These are phyloP conservation scores for Batillaria attramentaria DNA, from an alignment of 1,140 invertebrate species.

Conservation along the genomic window DNA sequence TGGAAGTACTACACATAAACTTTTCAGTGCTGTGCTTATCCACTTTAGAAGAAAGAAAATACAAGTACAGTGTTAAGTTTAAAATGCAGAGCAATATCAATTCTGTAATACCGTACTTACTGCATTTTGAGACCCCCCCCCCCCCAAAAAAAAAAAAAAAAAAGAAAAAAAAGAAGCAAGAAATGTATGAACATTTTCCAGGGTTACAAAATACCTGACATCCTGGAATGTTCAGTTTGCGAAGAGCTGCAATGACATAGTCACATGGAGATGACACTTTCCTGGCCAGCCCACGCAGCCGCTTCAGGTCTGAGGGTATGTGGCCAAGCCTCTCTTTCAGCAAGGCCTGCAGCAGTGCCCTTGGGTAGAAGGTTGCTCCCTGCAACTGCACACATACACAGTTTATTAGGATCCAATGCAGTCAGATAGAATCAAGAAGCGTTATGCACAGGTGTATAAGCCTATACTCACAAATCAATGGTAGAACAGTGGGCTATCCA, in stretches of 20 bases:
- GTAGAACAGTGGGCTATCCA: neutral
- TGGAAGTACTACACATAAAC: too few species aligned
- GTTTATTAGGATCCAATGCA: too few species aligned
- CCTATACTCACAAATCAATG: neutral
- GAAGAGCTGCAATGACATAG: slow-evolving; percentile 36
- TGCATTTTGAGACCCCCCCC: too few species aligned
- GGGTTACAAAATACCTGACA: too few species aligned
- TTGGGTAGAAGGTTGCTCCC: slow-evolving; percentile 47
- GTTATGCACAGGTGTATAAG: neutral
- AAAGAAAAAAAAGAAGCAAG: too few species aligned
- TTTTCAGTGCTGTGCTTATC: too few species aligned
- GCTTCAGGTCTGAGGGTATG: slow-evolving; percentile 43
- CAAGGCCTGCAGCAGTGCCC: slow-evolving; percentile 59
- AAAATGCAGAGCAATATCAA: neutral
- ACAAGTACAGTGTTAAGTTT: neutral
- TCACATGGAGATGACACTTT: slow-evolving; percentile 32
- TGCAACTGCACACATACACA: slow-evolving; percentile 32
- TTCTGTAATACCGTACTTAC: neutral
- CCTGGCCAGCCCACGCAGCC: slow-evolving; percentile 45
- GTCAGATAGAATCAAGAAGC: neutral
- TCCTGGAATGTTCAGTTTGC: neutral
- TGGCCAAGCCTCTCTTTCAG: slow-evolving; percentile 48
- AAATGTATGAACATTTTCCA: too few species aligned
- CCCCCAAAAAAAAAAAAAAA: too few species aligned
- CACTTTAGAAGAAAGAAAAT: too few species aligned